Evolutionary conservation across 2,888 invertebrate genomes (phyloP), one percentile per base, ranked within the genome.

Genomic region (Danaus chrysippus): DNA sequence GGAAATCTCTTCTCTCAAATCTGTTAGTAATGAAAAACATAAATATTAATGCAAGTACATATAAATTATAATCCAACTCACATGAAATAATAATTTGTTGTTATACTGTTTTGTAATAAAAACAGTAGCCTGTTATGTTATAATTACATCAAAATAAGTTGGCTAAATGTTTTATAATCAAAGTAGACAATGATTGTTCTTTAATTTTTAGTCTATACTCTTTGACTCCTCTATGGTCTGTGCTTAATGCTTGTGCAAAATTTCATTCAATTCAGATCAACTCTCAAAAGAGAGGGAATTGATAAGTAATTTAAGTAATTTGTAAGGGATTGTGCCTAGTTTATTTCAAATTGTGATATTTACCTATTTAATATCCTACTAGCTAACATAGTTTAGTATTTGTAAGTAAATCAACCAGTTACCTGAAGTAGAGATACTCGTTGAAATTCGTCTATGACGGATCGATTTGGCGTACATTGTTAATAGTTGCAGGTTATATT

Each of bases 401-500:
- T 59, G 54, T 68, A 66, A 68, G 67, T 64, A 43, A 62, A 58
- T 56, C 42, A 67, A 58, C 57, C 60, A 65, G 13, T 61, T 56
- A 66, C 65, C 64, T 67, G 55, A 59, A 63, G 61, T 62, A 64
- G 56, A 23, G 60, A 62, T 66, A 64, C 62, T 65, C 55, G 42
- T 58, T 55, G 62, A 63, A 61, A 44, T 65, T 67, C 57, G 59
- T 63, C 64, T 67, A 61, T 85, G 83, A 83, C 84, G 82, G 81
- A 84, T 86, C 84, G 83, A 86, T 86, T 82, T 81, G 78, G 82
- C 84, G 80, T 83, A 78, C 75, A 72, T 63, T 58, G 62, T 62
- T 57, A 34, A 42, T 56, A 77, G 78, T 85, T 86, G 72, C 81
- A 88, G 87, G 87, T 87, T 89, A 88, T 86, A 80, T 75, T 74